Conservation (phyloP, 1,140 invertebrate genomes). For the Tetranychus cinnabarinus region DNA sequence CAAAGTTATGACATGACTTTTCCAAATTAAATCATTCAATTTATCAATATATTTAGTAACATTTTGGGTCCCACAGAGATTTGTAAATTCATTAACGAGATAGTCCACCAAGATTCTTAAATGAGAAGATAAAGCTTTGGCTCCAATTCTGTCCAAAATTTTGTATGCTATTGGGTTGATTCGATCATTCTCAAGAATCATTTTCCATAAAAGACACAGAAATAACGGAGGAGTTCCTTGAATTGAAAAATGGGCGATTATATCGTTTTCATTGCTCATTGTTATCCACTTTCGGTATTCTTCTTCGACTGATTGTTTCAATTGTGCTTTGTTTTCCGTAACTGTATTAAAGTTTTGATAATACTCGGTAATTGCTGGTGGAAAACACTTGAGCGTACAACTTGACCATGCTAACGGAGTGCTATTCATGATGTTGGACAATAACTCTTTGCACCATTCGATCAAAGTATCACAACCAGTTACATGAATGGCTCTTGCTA, state of each 20-base stretch:
- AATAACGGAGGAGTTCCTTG: conserved; percentile 68
- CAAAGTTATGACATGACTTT: conserved; percentile 82
- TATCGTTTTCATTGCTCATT: conserved; percentile 71
- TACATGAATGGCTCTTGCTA: conserved; percentile 80
- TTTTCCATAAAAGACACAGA: conserved; percentile 62
- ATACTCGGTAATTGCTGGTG: conserved; percentile 62
- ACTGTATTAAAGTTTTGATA: conserved; percentile 21
- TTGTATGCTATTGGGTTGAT: conserved; percentile 81
- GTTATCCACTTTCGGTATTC: conserved; percentile 84
- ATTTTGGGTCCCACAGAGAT: conserved; percentile 49
- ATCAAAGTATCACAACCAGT: conserved; percentile 42
- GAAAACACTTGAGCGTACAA: conserved; percentile 75
- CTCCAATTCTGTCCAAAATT: conserved; percentile 76
- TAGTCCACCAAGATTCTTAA: conserved; percentile 84
- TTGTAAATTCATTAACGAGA: conserved; percentile 69
- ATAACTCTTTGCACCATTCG: conserved; percentile 66
- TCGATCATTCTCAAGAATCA: conserved; percentile 74
- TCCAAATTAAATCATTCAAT: conserved; percentile 90
- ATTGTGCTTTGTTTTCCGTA: conserved; percentile 12
- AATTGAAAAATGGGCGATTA: conserved; percentile 78
- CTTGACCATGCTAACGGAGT: conserved; percentile 70
- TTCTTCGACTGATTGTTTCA: conserved; percentile 52
- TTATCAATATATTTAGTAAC: conserved; percentile 76
- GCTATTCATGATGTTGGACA: conserved; percentile 70
- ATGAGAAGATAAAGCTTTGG: conserved; percentile 63